A percentile compares a stretch with the other conserved stretches of the same genome.
These are phyloP conservation scores for Drosophila nannoptera DNA, from an alignment of 1,140 invertebrate species.

Conservation along the genomic window DNA sequence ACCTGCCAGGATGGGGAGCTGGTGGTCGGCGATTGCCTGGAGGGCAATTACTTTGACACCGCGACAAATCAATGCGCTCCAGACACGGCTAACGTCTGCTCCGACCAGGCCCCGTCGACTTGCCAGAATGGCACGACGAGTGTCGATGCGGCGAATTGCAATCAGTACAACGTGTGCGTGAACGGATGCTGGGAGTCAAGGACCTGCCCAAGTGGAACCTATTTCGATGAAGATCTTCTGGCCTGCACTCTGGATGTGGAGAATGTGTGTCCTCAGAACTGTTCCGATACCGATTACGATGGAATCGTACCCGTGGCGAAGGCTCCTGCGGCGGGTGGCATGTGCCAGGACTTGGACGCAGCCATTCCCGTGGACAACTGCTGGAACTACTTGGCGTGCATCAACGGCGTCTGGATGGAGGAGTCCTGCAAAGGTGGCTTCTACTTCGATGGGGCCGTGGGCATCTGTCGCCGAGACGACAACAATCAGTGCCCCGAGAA, in stretches of 20 bases:
- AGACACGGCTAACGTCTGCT: no score
- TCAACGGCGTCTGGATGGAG: slow-evolving; percentile 44
- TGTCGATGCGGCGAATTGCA: slow-evolving; percentile 33
- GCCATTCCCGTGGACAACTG: slow-evolving; percentile 33
- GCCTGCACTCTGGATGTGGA: slow-evolving; percentile 21
- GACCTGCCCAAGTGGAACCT: slow-evolving; percentile 30
- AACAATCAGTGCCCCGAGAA: slow-evolving; percentile 43
- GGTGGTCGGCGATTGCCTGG: no score
- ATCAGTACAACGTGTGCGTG: slow-evolving; percentile 45
- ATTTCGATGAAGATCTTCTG: not conserved
- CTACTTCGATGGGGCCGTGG: slow-evolving; percentile 36
- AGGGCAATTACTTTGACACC: no score
- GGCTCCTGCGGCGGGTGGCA: not conserved
- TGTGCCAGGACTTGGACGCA: slow-evolving; percentile 30
- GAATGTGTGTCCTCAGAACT: slow-evolving; percentile 29
- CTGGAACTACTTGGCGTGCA: slow-evolving; percentile 46
- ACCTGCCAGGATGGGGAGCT: no score
- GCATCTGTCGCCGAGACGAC: slow-evolving; percentile 44
- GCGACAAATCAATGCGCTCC: not conserved
- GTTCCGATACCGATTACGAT: not conserved
- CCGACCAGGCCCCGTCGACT: no score
- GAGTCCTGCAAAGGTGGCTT: slow-evolving; percentile 30
- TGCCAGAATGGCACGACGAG: not conserved
- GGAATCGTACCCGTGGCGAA: no score
- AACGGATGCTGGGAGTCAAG: slow-evolving; percentile 35